phyloP scores from a whole-genome alignment of 2,113 vertebrate genomes.

The Fulmarus glacialis region DNA sequence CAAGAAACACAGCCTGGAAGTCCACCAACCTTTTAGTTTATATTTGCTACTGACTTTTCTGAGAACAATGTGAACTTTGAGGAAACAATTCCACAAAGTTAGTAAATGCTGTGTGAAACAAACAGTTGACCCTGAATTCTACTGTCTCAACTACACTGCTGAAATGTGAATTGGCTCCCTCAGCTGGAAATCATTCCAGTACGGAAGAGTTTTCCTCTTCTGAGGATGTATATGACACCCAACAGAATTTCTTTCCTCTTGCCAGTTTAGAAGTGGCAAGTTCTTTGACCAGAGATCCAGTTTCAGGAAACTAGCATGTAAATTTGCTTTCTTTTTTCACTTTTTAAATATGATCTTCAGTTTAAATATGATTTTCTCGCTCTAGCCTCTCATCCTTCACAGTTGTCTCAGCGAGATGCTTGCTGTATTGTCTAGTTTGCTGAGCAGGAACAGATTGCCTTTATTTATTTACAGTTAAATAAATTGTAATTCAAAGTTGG shows the following conservation, averaged over 20 bases:
- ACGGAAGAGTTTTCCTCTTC: neutral
- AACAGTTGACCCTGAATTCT: neutral
- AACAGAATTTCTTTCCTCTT: neutral
- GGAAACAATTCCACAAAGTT: neutral
- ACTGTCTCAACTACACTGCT: neutral
- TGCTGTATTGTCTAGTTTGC: neutral
- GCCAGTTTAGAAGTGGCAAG: neutral
- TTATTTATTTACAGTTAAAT: neutral
- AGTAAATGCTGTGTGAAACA: neutral
- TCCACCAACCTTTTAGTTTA: neutral
- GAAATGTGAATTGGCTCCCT: neutral
- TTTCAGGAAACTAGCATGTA: neutral
- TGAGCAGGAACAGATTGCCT: neutral
- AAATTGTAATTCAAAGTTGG: neutral
- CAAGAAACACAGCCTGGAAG: neutral
- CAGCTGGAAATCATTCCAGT: neutral
- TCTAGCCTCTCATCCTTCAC: neutral
- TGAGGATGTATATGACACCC: neutral
- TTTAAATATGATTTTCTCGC: too few species aligned
- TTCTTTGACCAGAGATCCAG: neutral
- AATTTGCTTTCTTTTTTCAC: neutral
- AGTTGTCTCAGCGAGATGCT: neutral
- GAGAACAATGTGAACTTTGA: neutral
- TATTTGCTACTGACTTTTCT: neutral
- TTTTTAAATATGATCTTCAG: neutral